Base-by-base conservation (phyloP, 2,797 vertebrate genomes). In the Momotus momota region DNA sequence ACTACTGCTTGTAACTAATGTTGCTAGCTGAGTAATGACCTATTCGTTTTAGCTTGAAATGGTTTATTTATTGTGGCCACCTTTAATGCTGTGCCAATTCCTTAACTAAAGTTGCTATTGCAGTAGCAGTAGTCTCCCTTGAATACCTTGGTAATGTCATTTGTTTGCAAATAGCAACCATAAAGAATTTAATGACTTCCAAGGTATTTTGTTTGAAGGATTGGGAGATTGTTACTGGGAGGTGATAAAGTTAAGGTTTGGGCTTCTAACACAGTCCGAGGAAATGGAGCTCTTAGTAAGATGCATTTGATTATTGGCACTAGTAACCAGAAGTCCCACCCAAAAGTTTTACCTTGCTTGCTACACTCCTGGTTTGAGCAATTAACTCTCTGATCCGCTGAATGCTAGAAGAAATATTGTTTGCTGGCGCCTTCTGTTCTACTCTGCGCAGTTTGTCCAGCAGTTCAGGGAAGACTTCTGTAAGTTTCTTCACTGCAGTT, bases 351-450 rank as follows among this genome's bases (percentile, higher is more conserved):
- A 99, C 99, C 98, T 99, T 99, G 98, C 98, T 99, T 96, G 99
- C 99, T 18, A 99, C 99, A 25, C 99, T 99, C 86, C 99, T 98
- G 85, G 99, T 99, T 97, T 99, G 99, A 66, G 99, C 99, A 48
- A 99, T 99, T 81, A 99, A 98, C 92, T 99, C 99, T 95, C 99
- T 98, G 97, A 99, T 99, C 94, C 99, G 98, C 94, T 97, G 95
- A 95, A 99, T 99, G 97, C 99, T 99, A 88, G 98, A 98, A 31
- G 99, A 99, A 80, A 99, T 98, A 1, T 99, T 99, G 97, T 98
- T 99, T 18, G 98, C 98, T 10, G 99, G 99, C 91, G 98, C 98
- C 97, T 99, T 99, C 96, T 99, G 98, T 94, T 99, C 99, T 7
- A 99, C 99, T 18, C 97, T 98, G 38, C 96, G 98, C 78, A 99